Base-by-base conservation (phyloP, 2,113 vertebrate genomes). In the Xiphophorus maculatus region DNA sequence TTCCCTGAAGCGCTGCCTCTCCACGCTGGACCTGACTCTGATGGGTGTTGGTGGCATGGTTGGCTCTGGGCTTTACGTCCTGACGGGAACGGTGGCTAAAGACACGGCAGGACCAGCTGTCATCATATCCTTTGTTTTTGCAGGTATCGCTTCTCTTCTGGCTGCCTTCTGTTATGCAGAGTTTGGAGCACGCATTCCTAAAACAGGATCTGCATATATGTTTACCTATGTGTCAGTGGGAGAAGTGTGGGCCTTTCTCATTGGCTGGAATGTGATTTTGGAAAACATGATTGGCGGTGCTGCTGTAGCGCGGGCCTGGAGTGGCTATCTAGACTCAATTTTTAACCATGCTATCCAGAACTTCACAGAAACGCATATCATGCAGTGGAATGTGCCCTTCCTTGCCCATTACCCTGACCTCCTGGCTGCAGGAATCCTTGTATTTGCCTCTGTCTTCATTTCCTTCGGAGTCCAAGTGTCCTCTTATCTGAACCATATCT, bases 161-260 rank as follows among this genome's bases (percentile, higher is more conserved):
- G 97, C 97, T 0, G 97, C 97, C 60, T 95, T 99, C 67, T 99
- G 97, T 88, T 99, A 98, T 0, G 97, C 98, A 0, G 98, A 99
- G 88, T 98, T 99, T 65, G 97, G 97, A 5, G 98, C 97, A 0
- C 95, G 96, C 0, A 96, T 99, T 40, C 98, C 97, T 58, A 97
- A 96, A 88, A 97, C 96, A 0, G 98, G 97, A 68, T 99, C 98
- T 2, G 98, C 97, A 40, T 99, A 99, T 87, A 96, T 99, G 95
- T 99, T 98, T 91, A 99, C 98, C 2, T 99, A 99, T 0, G 95
- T 99, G 63, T 98, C 97, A 0, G 93, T 98, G 80, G 98, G 98
- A 0, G 98, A 99, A 84, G 89, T 99, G 66, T 99, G 97, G 97
- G 98, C 98, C 69, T 99, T 99, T 84, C 94, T 99, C 64, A 98